Evolutionary conservation across 2,888 invertebrate genomes (phyloP), one percentile per base, ranked within the genome.

Genomic region (Harpagoxenus sublaevis): DNA sequence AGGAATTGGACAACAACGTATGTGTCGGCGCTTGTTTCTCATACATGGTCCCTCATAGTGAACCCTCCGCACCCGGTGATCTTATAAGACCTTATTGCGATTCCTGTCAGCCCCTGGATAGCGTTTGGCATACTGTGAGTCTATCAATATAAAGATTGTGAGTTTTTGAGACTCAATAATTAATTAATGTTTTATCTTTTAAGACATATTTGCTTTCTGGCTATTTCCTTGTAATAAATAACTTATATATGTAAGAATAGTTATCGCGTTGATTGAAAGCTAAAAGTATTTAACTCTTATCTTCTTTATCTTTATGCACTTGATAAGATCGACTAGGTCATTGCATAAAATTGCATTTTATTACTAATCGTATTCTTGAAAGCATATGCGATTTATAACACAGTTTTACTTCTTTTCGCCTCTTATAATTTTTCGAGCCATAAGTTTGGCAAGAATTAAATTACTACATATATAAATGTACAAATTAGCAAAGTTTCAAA

Each of bases 11-110:
- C 93, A 97, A 97, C 94, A 97, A 97, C 92, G 97, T 97, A 5
- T 97, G 97, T 92, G 97, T 97, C 18, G 97, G 97, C 4, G 96
- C 97, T 3, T 97, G 97, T 93, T 97, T 97, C 94, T 97, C 97
- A 88, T 97, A 97, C 94, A 96, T 96, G 93, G 97, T 97, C 83
- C 97, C 97, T 1, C 96, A 96, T 90, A 97, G 97, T 42, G 96
- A 97, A 89, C 97, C 97, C 1, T 96, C 96, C 31, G 96, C 97
- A 86, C 97, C 97, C 3, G 97, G 97, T 51, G 97, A 97, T 92
- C 95, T 96, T 88, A 96, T 96, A 87, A 94, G 95, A 85, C 97
- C 97, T 2, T 97, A 97, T 92, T 97, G 97, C 92, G 97, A 97
- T 93, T 97, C 97, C 85, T 97, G 97, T 91, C 97, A 97, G 92